Percentiles rank a stretch among this genome's conserved stretches.
These are phyloP conservation scores for Drosophila monieri DNA, from an alignment of 2,888 invertebrate species.

Conservation along the genomic window DNA sequence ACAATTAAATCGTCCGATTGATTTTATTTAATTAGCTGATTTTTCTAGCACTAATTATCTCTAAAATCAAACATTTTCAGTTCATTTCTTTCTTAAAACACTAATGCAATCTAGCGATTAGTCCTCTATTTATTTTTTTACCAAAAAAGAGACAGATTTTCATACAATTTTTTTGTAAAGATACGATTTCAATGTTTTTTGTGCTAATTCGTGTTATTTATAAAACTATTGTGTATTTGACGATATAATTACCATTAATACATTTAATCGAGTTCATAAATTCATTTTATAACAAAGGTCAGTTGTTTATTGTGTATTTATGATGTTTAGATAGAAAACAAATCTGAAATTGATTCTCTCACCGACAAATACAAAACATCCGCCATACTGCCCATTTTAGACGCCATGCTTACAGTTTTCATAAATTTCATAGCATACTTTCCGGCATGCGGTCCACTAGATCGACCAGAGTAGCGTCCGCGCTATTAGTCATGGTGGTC, in stretches of 20 bases:
- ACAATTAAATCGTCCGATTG: too few species aligned
- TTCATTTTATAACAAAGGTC: neutral
- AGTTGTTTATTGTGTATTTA: neutral
- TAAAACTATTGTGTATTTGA: neutral
- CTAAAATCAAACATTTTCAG: neutral
- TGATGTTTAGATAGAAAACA: neutral
- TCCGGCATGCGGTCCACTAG: constrained; percentile 34
- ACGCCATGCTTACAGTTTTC: neutral
- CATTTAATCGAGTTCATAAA: neutral
- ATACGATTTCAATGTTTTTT: too few species aligned
- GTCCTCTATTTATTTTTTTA: neutral
- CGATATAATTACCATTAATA: neutral
- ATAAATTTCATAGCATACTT: constrained; percentile 53
- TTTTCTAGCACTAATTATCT: neutral
- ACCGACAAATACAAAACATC: neutral
- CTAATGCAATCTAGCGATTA: neutral
- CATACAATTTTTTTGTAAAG: neutral
- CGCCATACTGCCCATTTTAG: neutral
- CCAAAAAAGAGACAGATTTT: too few species aligned
- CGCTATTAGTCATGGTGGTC: constrained; percentile 21
- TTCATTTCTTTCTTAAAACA: neutral
- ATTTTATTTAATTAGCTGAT: too few species aligned
- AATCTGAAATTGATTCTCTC: neutral
- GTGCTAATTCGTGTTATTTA: neutral
- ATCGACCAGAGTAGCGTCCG: constrained; percentile 54